These are phyloP conservation scores for Ciconia boyciana DNA, from an alignment of 2,113 vertebrate species.

Conservation along the genomic window DNA sequence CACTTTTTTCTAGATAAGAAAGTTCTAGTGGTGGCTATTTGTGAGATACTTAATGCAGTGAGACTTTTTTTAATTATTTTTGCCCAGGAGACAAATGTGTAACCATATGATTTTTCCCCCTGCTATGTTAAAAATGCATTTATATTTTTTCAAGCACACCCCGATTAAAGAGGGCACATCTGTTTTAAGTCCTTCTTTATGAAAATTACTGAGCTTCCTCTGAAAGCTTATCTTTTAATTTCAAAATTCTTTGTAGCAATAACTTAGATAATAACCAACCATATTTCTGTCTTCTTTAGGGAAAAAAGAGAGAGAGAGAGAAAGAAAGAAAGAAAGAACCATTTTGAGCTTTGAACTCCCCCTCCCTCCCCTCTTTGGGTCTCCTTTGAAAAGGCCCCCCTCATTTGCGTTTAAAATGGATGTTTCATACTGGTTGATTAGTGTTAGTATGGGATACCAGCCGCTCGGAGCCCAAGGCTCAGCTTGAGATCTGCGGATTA, in stretches of 20 bases:
- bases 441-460: conserved; percentile 72
- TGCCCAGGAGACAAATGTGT: conserved; percentile 43
- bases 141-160: conserved; percentile 65
- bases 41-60: not conserved
- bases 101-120: conserved; percentile 48
- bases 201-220: conserved; percentile 73
- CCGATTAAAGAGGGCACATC: conserved; percentile 75
- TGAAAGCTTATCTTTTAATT: conserved; percentile 78
- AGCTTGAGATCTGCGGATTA: conserved; percentile 79
- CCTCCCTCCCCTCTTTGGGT: conserved; percentile 58
- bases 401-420: conserved; percentile 80
- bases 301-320: not conserved
- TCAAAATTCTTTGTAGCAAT: conserved; percentile 77
- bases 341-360: conserved; percentile 73
- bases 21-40: not conserved
- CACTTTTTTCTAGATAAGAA: conserved; percentile 30
- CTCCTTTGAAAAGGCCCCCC: conserved; percentile 69
- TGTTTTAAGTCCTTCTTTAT: conserved; percentile 78
- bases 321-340: conserved; percentile 30
- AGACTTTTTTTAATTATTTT: conserved; percentile 42
- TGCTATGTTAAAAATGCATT: conserved; percentile 71
- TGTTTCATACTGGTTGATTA: conserved; percentile 76
- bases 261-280: conserved; percentile 77
- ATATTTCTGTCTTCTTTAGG: conserved; percentile 72
- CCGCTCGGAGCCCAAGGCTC: conserved; percentile 70